Base-by-base conservation (phyloP, 2,888 invertebrate genomes). In the Lapara coniferarum region DNA sequence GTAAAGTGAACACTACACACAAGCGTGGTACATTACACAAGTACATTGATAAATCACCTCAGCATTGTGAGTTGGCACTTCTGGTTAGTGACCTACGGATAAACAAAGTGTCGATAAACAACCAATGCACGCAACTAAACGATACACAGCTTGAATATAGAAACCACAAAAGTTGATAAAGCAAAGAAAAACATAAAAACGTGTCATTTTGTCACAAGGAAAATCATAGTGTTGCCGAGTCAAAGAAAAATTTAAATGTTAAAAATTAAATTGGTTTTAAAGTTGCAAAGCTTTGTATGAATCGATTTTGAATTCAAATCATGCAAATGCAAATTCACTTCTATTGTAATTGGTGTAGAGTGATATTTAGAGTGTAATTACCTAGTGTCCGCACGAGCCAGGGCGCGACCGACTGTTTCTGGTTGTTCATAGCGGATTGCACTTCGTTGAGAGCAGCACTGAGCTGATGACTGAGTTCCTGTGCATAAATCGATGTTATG, bases 381-480 rank as follows among this genome's bases (percentile, higher is more conserved):
- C 94, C 93, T 49, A 99, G 95, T 0, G 99, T 99, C 90, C 98
- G 98, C 74, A 98, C 97, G 69, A 99, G 95, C 99, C 99, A 99
- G 0, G 97, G 97, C 44, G 98, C 96, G 96, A 98, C 99, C 0
- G 92, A 80, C 67, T 92, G 92, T 69, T 91, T 92, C 78, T 92
- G 92, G 66, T 88, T 90, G 67, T 88, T 90, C 83, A 92, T 87
- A 0, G 89, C 88, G 0, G 90, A 71, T 72, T 94, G 93, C 56
- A 92, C 89, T 71, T 98, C 98, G 70, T 96, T 95, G 66, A 97
- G 95, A 0, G 98, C 96, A 0, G 97, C 95, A 82, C 97, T 96
- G 69, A 99, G 92, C 83, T 98, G 97, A 90, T 99, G 99, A 55
- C 97, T 97, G 74, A 99, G 92, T 87, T 98, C 98, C 97, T 97